Evolutionary conservation across 2,113 vertebrate genomes (phyloP).

Genomic region (Lanius collurio): DNA sequence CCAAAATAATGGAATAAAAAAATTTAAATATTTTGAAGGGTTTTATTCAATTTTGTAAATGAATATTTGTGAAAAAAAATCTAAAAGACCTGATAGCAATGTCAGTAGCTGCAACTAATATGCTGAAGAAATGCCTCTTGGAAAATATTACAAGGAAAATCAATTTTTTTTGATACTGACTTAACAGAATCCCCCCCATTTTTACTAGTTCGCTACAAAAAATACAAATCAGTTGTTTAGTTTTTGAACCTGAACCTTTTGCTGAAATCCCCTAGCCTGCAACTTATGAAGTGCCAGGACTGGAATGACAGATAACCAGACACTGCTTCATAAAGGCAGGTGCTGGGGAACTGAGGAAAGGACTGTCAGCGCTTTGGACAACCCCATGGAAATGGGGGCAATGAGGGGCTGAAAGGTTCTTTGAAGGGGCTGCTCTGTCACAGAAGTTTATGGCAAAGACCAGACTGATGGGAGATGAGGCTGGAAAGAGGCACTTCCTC

Average conservation of each 20-base stretch:
- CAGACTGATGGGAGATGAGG: background rate
- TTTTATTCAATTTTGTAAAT: background rate
- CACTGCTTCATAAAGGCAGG: background rate
- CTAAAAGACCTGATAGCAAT: background rate
- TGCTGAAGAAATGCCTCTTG: background rate
- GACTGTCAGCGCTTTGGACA: background rate
- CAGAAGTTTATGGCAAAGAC: background rate
- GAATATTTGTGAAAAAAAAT: rapidly evolving
- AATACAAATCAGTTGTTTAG: background rate
- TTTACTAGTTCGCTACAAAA: background rate
- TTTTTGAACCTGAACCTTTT: background rate
- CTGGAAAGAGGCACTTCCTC: background rate
- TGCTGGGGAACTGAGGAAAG: background rate
- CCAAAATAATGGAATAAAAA: background rate
- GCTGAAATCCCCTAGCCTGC: background rate
- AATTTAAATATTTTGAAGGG: background rate
- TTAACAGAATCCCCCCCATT: rapidly evolving
- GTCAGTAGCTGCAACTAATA: background rate
- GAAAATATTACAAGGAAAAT: background rate
- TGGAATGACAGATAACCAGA: background rate
- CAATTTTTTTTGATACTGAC: background rate
- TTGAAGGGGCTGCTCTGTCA: background rate
- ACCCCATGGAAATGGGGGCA: background rate
- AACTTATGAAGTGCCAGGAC: background rate
- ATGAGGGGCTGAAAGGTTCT: background rate